Evolutionary conservation across 2,888 invertebrate species (phyloP), one percentile per base, ranked within the genome.

Genomic region (Crossocerus cetratus): DNA sequence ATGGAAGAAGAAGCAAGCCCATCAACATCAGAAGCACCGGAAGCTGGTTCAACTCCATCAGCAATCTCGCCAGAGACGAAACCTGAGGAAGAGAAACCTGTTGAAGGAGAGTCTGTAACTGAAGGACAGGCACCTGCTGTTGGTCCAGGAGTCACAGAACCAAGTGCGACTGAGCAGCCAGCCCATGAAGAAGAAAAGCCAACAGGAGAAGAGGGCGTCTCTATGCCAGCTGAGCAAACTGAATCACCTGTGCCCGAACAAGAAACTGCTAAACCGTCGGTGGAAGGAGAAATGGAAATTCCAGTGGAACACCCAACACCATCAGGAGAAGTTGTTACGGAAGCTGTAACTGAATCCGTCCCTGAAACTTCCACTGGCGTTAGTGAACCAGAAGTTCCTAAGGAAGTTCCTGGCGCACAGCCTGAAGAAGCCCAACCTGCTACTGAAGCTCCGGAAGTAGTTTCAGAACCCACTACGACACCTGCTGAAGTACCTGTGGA

Each of bases 191-290:
- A 64, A 45, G 63, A 64, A 22, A 59, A 59, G 49, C 66, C 72
- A 23, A 3, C 57, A 4, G 53, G 67, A 69, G 18, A 70, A 56
- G 42, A 65, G 54, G 62, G 21, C 0, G 43, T 59, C 0, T 61
- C 72, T 13, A 74, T 80, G 60, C 59, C 68, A 0, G 73, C 76
- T 57, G 72, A 77, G 60, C 71, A 78, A 58, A 78, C 76, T 58
- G 80, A 76, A 65, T 74, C 63, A 8, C 44, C 82, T 3, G 32
- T 58, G 4, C 32, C 32, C 11, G 75, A 65, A 67, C 71, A 71
- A 68, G 75, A 61, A 70, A 65, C 70, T 79, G 65, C 80, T 54
- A 80, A 32, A 61, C 84, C 67, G 55, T 44, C 68, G 74, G 83
- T 44, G 81, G 89, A 53, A 71, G 80, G 73, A 74, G 76, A 72